These are phyloP conservation scores for Aphaenogaster floridana DNA, from an alignment of 1,140 invertebrate genomes.

Conservation along the genomic window DNA sequence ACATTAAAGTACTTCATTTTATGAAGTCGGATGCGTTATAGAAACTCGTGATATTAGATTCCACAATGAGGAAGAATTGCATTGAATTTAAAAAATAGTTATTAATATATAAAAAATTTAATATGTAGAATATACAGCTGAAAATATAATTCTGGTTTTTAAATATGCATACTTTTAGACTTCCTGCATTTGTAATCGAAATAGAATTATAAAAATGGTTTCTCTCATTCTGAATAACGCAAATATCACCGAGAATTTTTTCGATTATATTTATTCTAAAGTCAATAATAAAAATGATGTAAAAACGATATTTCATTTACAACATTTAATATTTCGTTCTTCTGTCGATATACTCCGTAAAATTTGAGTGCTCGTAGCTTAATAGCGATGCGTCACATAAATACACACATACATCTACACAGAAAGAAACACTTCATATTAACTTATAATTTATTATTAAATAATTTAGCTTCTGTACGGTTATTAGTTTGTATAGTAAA, in stretches of 20 bases:
- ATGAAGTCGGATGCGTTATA: not conserved
- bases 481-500: constrained; percentile 25
- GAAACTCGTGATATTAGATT: not conserved
- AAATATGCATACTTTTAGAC: not conserved
- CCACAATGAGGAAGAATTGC: not conserved
- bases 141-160: constrained; percentile 6
- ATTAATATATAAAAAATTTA: constrained; percentile 10
- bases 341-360: not conserved
- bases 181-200: not conserved
- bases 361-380: not conserved
- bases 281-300: constrained; percentile 1
- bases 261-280: not conserved
- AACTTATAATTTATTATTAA: constrained; percentile 29
- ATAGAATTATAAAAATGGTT: not conserved
- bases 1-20: not conserved
- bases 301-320: constrained; percentile 13
- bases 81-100: not conserved
- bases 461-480: constrained; percentile 9
- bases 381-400: not conserved
- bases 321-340: not conserved
- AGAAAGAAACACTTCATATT: constrained; percentile 4
- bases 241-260: not conserved
- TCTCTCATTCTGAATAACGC: not conserved
- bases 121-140: not conserved
- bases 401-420: not conserved